Evolutionary conservation across 2,888 invertebrate species (phyloP).

Genomic region (Drosophila ustulata): DNA sequence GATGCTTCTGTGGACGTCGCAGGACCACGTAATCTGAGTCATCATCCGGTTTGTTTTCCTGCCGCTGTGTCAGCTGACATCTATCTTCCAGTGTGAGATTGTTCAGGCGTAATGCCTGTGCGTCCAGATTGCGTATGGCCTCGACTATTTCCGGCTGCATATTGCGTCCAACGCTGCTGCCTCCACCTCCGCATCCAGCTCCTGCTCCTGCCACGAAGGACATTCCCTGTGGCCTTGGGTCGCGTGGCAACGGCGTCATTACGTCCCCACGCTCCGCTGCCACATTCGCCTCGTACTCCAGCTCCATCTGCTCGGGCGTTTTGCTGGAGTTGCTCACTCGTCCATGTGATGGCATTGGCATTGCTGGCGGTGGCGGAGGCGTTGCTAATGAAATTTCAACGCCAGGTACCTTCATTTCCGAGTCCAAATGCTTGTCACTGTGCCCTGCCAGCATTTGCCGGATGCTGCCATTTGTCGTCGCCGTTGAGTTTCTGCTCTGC

Average conservation of each 20-base stretch:
- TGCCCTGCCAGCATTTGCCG: constrained; percentile 21
- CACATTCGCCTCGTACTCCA: constrained; percentile 81
- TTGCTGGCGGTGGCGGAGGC: not conserved
- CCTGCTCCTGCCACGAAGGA: constrained; percentile 40
- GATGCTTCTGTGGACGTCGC: constrained; percentile 56
- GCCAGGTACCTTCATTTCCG: constrained; percentile 61
- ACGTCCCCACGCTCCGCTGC: constrained; percentile 85
- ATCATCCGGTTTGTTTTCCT: constrained; percentile 33
- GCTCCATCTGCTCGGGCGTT: constrained; percentile 83
- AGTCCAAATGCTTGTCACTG: constrained; percentile 14
- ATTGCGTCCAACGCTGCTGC: constrained; percentile 53
- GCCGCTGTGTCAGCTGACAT: constrained; percentile 21
- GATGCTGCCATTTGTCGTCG: constrained; percentile 57
- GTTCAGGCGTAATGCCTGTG: constrained; percentile 78
- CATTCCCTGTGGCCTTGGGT: constrained; percentile 57
- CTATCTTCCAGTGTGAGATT: constrained; percentile 70
- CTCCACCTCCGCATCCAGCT: constrained; percentile 4
- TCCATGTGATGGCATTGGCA: constrained; percentile 18
- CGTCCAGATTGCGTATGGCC: constrained; percentile 81
- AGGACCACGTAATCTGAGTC: constrained; percentile 52
- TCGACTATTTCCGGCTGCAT: constrained; percentile 82
- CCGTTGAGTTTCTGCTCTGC: constrained; percentile 19
- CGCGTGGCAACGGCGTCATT: constrained; percentile 80
- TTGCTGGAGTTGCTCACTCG: constrained; percentile 54
- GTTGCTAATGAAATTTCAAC: constrained; percentile 22